A percentile compares a stretch with the other conserved stretches of the same genome.
Evolutionary conservation across 1,140 invertebrate species (phyloP).

Genomic region (Subanguina moxae): DNA sequence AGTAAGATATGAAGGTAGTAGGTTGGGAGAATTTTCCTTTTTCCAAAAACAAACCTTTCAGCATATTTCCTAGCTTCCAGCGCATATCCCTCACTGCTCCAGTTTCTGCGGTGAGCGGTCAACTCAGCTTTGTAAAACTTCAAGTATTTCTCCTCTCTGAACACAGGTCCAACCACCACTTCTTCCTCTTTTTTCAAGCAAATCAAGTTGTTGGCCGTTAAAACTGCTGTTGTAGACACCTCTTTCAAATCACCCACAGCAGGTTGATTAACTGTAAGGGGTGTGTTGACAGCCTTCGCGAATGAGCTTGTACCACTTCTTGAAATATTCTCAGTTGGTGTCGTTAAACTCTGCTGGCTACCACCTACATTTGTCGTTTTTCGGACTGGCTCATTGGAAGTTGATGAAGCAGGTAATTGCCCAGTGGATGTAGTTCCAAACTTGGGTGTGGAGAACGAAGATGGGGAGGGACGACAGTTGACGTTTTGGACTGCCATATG

Average conservation of each 20-base stretch:
- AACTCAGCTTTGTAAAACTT: slow-evolving; percentile 17
- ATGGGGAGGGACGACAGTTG: background rate
- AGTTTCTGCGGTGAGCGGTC: background rate
- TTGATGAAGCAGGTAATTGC: slow-evolving; percentile 3
- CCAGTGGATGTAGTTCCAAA: background rate
- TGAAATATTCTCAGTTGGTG: background rate
- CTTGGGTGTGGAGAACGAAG: background rate
- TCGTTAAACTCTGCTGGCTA: background rate
- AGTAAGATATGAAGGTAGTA: too few relatives aligned
- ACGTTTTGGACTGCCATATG: background rate
- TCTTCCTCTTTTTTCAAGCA: background rate
- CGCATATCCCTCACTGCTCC: slow-evolving; percentile 4
- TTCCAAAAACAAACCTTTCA: background rate
- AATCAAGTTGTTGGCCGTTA: too few relatives aligned
- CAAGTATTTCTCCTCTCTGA: slow-evolving; percentile 14
- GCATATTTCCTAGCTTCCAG: slow-evolving; percentile 1
- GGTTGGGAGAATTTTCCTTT: too few relatives aligned
- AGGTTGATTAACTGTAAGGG: background rate
- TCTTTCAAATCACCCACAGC: background rate
- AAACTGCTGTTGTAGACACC: too few relatives aligned
- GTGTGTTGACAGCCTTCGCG: background rate
- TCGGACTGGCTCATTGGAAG: background rate
- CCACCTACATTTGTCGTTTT: background rate
- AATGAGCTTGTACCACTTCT: background rate
- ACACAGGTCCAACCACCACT: slow-evolving; percentile 1